Evolutionary conservation across 2,888 invertebrate species (phyloP), one percentile per base, ranked within the genome.

Genomic region (Agrotis exclamationis): DNA sequence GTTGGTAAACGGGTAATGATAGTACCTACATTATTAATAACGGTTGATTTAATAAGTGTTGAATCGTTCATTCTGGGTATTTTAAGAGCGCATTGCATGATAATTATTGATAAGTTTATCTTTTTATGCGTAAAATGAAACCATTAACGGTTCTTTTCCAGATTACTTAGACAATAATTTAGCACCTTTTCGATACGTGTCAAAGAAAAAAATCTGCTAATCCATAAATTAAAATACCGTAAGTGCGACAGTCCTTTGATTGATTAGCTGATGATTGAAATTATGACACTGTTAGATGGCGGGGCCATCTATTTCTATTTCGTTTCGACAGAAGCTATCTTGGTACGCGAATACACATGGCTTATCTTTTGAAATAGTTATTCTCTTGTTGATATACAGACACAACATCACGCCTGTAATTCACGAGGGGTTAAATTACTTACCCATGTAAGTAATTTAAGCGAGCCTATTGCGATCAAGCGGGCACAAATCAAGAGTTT

Each of bases 11-110:
- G 13, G 3, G 28, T 6, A 53, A 57, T 63, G 50, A 62, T 58
- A 1, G 11, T 39, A 39, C 11, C n/a, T n/a, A n/a, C n/a, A n/a
- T n/a, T n/a, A 39, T 11, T 39, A 33, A 13, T 50, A 66, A 66
- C 60, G 60, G 74, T 79, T 53, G 6, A 57, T 62, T 72, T 51
- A 58, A 56, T 78, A 47, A 28, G 20, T 45, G 48, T 54, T 56
- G 13, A 28, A 44, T 9, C 39, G 48, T 48, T 50, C 20, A 24
- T 33, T 22, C 9, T 54, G 4, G 28, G 28, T n/a, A 24, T 39
- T 56, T 0, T n/a, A 9, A 24, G 33, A 33, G 7, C 33, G 33
- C 2, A 2, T 63, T 48, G 44, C 22, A 39, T 9, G 5, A 18
- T 28, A n/a, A n/a, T n/a, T n/a, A 28, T 28, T n/a, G 18, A 9